Percentiles rank a stretch among this genome's conserved stretches.
Evolutionary conservation across 2,797 vertebrate genomes (phyloP).

Genomic region (Notoglanidium macrostoma): DNA sequence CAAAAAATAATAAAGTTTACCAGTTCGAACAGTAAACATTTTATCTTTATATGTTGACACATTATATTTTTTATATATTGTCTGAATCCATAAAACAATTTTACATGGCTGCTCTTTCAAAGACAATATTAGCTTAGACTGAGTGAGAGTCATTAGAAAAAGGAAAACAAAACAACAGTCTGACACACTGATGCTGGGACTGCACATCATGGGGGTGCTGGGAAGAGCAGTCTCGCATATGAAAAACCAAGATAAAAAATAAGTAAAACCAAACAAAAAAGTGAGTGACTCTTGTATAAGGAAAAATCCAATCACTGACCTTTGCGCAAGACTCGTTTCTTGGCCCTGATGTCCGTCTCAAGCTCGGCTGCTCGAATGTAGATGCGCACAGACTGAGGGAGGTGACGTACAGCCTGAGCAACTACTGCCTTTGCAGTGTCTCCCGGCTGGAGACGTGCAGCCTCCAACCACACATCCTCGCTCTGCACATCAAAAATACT

Average conservation of each 20-base stretch:
- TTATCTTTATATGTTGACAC: too few relatives aligned
- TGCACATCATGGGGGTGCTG: not conserved
- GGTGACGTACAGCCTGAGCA: conserved; percentile 95
- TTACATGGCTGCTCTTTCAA: not conserved
- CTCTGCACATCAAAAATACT: conserved; percentile 73
- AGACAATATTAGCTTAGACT: conserved; percentile 37
- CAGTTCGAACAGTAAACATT: too few relatives aligned
- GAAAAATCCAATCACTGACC: conserved; percentile 80
- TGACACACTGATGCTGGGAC: not conserved
- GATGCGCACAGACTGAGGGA: conserved; percentile 93
- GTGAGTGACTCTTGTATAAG: too few relatives aligned
- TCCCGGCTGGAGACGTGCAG: conserved; percentile 94
- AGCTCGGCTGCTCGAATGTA: conserved; percentile 96
- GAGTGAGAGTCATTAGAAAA: conserved; percentile 44
- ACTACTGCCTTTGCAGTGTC: conserved; percentile 97
- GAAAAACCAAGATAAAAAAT: conserved; percentile 42
- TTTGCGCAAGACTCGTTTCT: conserved; percentile 96
- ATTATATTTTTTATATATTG: too few relatives aligned
- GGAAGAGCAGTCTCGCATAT: not conserved
- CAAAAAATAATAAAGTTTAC: too few relatives aligned
- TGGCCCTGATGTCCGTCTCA: conserved; percentile 93
- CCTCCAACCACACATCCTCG: conserved; percentile 98
- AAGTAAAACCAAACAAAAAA: too few relatives aligned
- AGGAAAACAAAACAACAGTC: conserved; percentile 52
- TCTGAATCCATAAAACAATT: not conserved